These are phyloP conservation scores for Callocephalon fimbriatum DNA, from an alignment of 2,113 vertebrate genomes.

Conservation along the genomic window DNA sequence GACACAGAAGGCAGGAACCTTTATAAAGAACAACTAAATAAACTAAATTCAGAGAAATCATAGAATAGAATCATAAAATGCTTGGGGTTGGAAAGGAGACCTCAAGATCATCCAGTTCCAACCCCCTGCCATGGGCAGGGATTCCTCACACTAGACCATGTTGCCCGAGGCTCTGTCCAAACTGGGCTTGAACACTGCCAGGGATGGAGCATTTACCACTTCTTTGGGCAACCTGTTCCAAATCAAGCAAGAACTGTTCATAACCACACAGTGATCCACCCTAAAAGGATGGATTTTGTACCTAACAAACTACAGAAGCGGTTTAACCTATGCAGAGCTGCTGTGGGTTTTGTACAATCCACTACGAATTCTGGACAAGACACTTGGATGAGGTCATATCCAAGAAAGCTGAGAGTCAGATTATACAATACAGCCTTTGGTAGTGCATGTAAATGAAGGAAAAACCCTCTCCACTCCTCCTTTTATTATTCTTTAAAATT, in stretches of 20 bases:
- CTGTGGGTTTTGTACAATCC: neutral
- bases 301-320: neutral
- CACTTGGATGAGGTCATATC: no score
- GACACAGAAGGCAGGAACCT: neutral
- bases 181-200: neutral
- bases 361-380: neutral
- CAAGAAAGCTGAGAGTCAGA: neutral
- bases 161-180: neutral
- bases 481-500: neutral
- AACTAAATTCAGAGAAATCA: neutral
- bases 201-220: neutral
- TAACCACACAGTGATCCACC: fast-evolving
- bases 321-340: neutral
- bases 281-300: neutral
- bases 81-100: neutral
- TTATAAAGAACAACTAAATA: fast-evolving
- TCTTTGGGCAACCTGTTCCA: neutral
- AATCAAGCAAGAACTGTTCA: neutral
- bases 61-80: neutral
- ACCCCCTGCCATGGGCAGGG: neutral
- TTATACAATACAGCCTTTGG: neutral
- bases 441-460: no score
- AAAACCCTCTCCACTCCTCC: neutral
- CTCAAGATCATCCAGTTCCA: neutral
- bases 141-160: neutral